A percentile compares a stretch with the other conserved stretches of the same genome.
Evolutionary conservation across 2,888 invertebrate genomes (phyloP).

Genomic region (Eledone cirrhosa): DNA sequence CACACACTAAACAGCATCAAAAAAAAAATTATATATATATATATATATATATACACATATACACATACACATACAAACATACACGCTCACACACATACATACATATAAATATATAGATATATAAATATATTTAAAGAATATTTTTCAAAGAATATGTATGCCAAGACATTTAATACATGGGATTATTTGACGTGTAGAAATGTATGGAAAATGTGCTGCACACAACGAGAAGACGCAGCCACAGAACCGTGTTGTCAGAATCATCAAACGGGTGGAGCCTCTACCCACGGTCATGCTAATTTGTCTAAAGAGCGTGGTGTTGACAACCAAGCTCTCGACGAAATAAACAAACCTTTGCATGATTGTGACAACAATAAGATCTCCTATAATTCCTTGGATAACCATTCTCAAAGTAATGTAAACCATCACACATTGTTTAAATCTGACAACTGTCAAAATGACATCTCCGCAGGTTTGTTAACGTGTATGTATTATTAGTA

Average conservation of each 20-base stretch:
- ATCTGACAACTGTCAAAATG: background rate
- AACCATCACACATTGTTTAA: background rate
- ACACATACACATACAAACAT: too few relatives aligned
- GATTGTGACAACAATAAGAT: slow-evolving; percentile 12
- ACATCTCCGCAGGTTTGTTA: slow-evolving; percentile 11
- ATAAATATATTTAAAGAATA: too few relatives aligned
- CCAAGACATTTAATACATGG: slow-evolving; percentile 24
- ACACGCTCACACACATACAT: too few relatives aligned
- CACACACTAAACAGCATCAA: too few relatives aligned
- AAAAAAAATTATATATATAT: too few relatives aligned
- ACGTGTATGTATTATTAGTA: background rate
- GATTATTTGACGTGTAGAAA: slow-evolving; percentile 22
- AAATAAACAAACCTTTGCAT: slow-evolving; percentile 10
- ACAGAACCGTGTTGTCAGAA: slow-evolving; percentile 22
- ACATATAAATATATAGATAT: too few relatives aligned
- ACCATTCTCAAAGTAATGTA: background rate
- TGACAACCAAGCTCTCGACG: background rate
- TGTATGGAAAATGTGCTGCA: slow-evolving; percentile 24
- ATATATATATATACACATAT: too few relatives aligned
- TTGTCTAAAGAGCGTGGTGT: background rate
- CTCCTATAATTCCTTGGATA: slow-evolving; percentile 21
- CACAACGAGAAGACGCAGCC: slow-evolving; percentile 12
- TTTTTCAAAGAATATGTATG: slow-evolving; percentile 14
- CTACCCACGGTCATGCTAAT: background rate
- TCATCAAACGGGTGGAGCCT: background rate